Conservation (phyloP, 1,140 invertebrate species). For the Conopomorpha cramerella region DNA sequence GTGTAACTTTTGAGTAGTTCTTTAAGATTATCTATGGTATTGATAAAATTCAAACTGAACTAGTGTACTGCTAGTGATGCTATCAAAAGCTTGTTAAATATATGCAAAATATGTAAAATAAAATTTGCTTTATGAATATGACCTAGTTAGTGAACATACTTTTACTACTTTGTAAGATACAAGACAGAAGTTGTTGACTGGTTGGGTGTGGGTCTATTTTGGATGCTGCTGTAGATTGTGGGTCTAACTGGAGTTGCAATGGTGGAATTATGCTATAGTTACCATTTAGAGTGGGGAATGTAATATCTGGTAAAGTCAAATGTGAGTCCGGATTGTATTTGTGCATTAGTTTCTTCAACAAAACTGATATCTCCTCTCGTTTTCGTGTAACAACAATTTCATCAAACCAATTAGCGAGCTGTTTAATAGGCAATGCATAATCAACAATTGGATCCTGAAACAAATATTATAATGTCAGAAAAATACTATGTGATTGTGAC, state of each 20-base stretch:
- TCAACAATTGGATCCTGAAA: constrained; percentile 74
- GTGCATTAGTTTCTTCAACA: constrained; percentile 73
- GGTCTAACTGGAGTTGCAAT: no score
- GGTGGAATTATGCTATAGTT: constrained; percentile 10
- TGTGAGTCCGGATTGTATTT: constrained; percentile 63
- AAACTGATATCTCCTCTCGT: constrained; percentile 76
- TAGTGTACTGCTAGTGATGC: no score
- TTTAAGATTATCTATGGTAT: constrained; percentile 2
- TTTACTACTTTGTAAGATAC: not conserved
- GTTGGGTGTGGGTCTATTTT: no score
- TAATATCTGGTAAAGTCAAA: constrained; percentile 64
- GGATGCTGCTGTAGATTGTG: no score
- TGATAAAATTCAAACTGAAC: not conserved
- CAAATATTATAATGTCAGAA: constrained; percentile 4
- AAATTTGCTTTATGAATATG: no score
- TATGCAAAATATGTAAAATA: constrained; percentile 3
- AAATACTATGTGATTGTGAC: not conserved
- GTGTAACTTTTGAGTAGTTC: no score
- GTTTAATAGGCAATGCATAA: constrained; percentile 76
- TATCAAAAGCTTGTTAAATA: no score
- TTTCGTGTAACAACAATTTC: constrained; percentile 77
- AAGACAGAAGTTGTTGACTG: not conserved
- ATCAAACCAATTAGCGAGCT: constrained; percentile 78
- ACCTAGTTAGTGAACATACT: no score
- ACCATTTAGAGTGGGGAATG: constrained; percentile 69